Conservation (phyloP, 2,797 vertebrate species). For the Picus viridis region DNA sequence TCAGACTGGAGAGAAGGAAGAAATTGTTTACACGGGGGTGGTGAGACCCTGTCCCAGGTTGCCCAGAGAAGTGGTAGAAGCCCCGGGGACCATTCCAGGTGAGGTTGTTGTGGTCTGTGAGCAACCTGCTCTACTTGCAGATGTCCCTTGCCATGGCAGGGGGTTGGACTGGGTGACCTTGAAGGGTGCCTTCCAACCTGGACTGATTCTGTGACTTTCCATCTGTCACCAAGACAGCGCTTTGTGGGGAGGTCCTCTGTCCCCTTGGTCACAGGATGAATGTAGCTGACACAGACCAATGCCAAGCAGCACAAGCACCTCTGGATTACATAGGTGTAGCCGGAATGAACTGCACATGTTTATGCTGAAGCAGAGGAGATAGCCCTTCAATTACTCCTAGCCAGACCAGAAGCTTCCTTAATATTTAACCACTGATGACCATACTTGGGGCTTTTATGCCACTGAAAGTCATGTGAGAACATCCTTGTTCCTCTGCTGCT, state of each 20-base stretch:
- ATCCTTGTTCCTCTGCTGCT: background rate
- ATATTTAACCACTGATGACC: background rate
- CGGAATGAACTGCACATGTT: background rate
- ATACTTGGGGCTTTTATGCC: background rate
- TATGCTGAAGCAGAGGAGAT: background rate
- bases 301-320: background rate
- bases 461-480: background rate
- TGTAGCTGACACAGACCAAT: background rate
- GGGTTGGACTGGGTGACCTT: too few species aligned
- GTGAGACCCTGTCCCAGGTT: too few species aligned
- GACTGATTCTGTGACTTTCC: too few species aligned
- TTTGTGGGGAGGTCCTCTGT: background rate
- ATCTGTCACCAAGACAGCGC: background rate
- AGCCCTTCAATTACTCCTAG: background rate
- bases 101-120: too few species aligned
- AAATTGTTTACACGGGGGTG: too few species aligned
- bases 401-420: background rate
- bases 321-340: background rate
- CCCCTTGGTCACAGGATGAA: background rate
- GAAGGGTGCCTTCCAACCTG: too few species aligned
- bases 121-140: too few species aligned
- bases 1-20: too few species aligned
- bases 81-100: too few species aligned
- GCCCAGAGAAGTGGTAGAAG: too few species aligned
- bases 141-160: too few species aligned